phyloP scores from a whole-genome alignment of 2,888 invertebrate genomes.

The Lumbricus terrestris region DNA sequence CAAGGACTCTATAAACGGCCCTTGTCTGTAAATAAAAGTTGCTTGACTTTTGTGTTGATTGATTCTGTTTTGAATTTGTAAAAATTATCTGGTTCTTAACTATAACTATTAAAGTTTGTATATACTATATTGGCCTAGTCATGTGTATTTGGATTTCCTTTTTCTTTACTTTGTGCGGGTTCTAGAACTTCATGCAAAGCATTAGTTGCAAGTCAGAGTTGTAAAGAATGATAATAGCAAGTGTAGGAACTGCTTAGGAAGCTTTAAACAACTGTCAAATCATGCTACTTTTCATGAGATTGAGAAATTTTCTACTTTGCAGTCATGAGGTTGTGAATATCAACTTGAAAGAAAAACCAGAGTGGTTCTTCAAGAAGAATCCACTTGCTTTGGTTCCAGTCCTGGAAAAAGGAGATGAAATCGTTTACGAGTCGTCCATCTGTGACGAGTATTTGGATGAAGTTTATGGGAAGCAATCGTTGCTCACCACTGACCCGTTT shows the following conservation, averaged over 20 bases:
- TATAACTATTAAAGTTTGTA: too few relatives aligned
- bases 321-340: slow-evolving; percentile 62
- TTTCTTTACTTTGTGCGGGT: not conserved
- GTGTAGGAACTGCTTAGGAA: too few relatives aligned
- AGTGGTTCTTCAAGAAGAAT: slow-evolving; percentile 62
- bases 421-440: slow-evolving; percentile 64
- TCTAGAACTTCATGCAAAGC: not conserved
- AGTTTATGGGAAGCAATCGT: slow-evolving; percentile 62
- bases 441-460: slow-evolving; percentile 66
- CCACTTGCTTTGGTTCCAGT: slow-evolving; percentile 62
- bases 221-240: not conserved
- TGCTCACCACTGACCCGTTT: slow-evolving; percentile 21
- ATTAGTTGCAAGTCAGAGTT: too few relatives aligned
- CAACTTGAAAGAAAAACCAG: slow-evolving; percentile 62
- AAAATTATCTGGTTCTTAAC: too few relatives aligned
- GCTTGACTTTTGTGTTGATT: too few relatives aligned
- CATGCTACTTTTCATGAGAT: not conserved
- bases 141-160: too few relatives aligned
- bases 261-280: too few relatives aligned
- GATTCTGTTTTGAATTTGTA: too few relatives aligned
- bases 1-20: too few relatives aligned
- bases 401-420: slow-evolving; percentile 60
- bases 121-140: too few relatives aligned
- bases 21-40: too few relatives aligned
- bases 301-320: slow-evolving; percentile 14